These are phyloP conservation scores for Sebastes minor DNA, from an alignment of 2,797 vertebrate genomes.

Conservation along the genomic window DNA sequence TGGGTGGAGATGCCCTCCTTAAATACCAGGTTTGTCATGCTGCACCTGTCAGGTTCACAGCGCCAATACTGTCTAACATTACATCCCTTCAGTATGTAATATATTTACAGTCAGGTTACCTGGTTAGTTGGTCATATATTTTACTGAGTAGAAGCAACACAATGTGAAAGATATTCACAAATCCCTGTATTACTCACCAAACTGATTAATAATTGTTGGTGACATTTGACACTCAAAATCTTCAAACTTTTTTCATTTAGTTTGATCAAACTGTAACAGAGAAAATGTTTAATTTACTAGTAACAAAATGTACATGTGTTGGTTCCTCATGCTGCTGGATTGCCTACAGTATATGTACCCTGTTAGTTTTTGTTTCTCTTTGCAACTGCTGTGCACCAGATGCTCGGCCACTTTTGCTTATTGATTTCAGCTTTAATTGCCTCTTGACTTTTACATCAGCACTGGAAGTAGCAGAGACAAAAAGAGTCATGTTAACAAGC, in stretches of 20 bases:
- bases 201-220: too few species aligned
- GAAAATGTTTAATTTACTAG: neutral
- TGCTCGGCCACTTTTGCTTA: neutral
- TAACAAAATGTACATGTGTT: neutral
- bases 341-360: neutral
- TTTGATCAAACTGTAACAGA: neutral
- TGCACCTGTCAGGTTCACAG: neutral
- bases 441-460: neutral
- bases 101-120: too few species aligned
- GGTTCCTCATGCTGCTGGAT: neutral
- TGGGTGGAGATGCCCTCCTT: neutral
- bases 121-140: too few species aligned
- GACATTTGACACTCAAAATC: too few species aligned
- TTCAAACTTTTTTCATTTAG: too few species aligned
- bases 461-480: neutral
- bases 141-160: too few species aligned
- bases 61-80: neutral
- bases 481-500: neutral
- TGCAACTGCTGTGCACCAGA: neutral
- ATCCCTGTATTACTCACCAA: too few species aligned
- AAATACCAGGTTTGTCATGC: neutral
- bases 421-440: neutral
- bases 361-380: neutral
- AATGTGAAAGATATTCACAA: too few species aligned
- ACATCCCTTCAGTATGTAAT: too few species aligned